A percentile compares a stretch with the other conserved stretches of the same genome.
phyloP scores from a whole-genome alignment of 2,113 vertebrate genomes.

The Pipra filicauda region DNA sequence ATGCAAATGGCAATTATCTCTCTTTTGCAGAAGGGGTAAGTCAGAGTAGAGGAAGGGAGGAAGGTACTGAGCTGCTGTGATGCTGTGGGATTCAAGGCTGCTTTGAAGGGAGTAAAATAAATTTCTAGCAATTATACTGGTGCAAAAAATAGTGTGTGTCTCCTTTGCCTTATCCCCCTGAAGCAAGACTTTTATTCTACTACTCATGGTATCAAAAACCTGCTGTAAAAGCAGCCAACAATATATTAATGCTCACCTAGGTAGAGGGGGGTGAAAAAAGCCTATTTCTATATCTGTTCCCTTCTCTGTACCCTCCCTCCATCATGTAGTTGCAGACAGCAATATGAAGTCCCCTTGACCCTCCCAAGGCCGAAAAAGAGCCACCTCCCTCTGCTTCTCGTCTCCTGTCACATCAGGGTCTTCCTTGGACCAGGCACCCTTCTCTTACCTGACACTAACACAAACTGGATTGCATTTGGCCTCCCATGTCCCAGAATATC shows the following conservation, averaged over 20 bases:
- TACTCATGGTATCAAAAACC: neutral
- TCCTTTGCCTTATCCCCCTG: neutral
- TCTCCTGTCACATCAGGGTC: neutral
- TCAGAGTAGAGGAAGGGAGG: neutral
- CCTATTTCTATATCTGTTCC: neutral
- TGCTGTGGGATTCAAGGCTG: neutral
- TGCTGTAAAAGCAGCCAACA: neutral
- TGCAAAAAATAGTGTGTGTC: neutral
- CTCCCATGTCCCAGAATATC: neutral
- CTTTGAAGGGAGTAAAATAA: neutral
- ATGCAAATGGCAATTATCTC: neutral
- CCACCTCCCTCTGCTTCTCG: neutral
- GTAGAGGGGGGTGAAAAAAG: accelerated
- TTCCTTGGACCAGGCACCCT: neutral
- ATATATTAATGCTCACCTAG: neutral
- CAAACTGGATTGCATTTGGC: neutral
- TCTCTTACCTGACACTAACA: neutral
- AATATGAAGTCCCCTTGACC: neutral
- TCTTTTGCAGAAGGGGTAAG: neutral
- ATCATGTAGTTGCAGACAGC: neutral
- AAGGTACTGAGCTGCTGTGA: neutral
- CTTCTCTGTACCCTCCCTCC: neutral
- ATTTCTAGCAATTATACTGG: neutral
- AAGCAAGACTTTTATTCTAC: neutral
- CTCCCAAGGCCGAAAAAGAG: neutral